Evolutionary conservation across 2,113 vertebrate species (phyloP).

Genomic region (Pungitius pungitius): DNA sequence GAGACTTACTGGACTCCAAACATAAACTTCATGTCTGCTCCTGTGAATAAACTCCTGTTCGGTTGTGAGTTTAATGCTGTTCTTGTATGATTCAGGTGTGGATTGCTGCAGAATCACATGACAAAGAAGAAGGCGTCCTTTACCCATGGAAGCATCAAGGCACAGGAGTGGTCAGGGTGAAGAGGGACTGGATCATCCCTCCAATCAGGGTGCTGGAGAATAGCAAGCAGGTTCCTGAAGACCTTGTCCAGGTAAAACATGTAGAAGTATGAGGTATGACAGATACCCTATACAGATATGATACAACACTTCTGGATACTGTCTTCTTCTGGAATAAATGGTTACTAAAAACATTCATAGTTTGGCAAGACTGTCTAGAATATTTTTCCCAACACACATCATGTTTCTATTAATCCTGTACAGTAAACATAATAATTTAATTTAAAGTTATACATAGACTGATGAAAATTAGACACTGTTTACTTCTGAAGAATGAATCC

Average conservation of each 20-base stretch:
- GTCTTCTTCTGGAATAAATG: not conserved
- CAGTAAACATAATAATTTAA: not conserved
- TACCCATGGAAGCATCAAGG: constrained; percentile 77
- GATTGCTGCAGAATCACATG: constrained; percentile 43
- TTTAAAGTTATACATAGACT: not conserved
- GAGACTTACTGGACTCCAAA: constrained; percentile 17
- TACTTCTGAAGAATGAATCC: not conserved
- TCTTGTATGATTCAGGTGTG: constrained; percentile 60
- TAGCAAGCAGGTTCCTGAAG: constrained; percentile 89
- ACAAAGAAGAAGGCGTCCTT: constrained; percentile 45
- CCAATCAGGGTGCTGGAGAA: constrained; percentile 94
- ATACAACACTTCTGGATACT: not conserved
- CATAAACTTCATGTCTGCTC: not conserved
- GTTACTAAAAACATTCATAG: not conserved
- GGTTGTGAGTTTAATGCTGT: not conserved
- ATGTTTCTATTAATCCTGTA: not conserved
- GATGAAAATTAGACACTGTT: not conserved
- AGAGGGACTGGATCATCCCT: constrained; percentile 97
- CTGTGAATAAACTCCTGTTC: not conserved
- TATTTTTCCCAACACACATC: not conserved
- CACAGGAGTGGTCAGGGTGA: constrained; percentile 75
- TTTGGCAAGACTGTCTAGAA: not conserved
- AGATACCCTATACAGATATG: no score
- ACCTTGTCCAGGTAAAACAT: constrained; percentile 89
- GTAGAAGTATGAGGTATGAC: not conserved